A percentile compares a stretch with the other conserved stretches of the same genome.
phyloP scores from a whole-genome alignment of 2,113 vertebrate genomes.

The Argyrosomus japonicus region DNA sequence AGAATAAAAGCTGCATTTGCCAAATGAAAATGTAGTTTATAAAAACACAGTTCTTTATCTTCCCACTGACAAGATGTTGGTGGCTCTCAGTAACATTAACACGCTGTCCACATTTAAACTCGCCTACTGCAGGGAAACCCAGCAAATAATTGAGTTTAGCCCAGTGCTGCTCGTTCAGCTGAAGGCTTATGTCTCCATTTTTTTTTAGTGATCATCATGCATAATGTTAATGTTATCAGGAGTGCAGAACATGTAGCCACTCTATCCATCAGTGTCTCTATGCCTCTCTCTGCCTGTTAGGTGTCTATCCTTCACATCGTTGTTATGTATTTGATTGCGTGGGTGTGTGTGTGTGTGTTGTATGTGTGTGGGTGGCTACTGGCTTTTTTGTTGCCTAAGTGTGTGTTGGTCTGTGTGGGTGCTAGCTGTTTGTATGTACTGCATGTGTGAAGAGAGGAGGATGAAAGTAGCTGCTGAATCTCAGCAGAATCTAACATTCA shows the following conservation, averaged over 20 bases:
- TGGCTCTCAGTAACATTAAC: background rate
- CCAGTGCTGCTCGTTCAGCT: background rate
- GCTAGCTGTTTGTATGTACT: conserved; percentile 62
- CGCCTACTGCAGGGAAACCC: background rate
- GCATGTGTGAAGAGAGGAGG: conserved; percentile 72
- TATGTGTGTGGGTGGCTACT: conserved; percentile 27
- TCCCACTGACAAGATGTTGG: conserved; percentile 11
- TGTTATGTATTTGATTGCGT: conserved; percentile 26
- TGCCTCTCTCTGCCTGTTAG: conserved; percentile 3
- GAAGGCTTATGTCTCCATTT: background rate
- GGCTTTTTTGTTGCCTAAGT: conserved; percentile 26
- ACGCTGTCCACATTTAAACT: conserved; percentile 9
- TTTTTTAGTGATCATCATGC: background rate
- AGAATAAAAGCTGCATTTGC: background rate
- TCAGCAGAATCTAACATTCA: conserved; percentile 55
- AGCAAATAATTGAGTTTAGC: too few relatives aligned
- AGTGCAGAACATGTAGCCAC: background rate
- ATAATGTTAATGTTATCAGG: conserved; percentile 5
- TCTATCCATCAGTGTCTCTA: background rate
- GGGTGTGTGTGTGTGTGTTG: conserved; percentile 24
- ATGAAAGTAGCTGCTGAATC: conserved; percentile 61
- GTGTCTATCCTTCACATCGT: conserved; percentile 12
- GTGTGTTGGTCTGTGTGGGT: conserved; percentile 59
- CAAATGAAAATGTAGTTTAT: conserved; percentile 12
- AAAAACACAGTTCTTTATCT: conserved; percentile 16